Evolutionary conservation across 2,797 vertebrate species (phyloP), one percentile per base, ranked within the genome.

Genomic region (Trematomus bernacchii): DNA sequence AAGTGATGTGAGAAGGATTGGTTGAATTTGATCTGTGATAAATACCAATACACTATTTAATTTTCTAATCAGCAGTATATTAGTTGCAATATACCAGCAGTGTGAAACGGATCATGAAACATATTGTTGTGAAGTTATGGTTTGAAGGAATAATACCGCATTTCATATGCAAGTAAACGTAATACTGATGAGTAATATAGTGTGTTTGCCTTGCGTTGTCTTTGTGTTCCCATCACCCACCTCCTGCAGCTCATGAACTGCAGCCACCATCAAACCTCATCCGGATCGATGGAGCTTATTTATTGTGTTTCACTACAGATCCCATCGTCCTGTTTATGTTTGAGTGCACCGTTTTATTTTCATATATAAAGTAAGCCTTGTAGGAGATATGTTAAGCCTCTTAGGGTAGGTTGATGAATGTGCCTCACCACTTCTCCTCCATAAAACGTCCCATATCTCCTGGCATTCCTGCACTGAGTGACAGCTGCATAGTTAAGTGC

Each of bases 281-380:
- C 6, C 3, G 6, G 71, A 89, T 87, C 77, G 67, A 91, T 89
- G 61, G 37, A 42, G 52, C 42, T 89, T 84, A 79, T 88, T 86
- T 86, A 89, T 82, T 68, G 68, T 71, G 77, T 80, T 71, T 80
- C 73, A 69, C 79, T 42, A 51, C 66, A 57, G 19, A 73, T 72
- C 55, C 79, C 37, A 9, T 19, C 11, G 19, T 54, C 68, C 70
- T 71, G 59, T 60, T 79, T 51, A 46, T 46, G 52, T 75, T 48
- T 8, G 6, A 42, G 53, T 73, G 78, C 82, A 61, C 71, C 5
- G 15, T 58, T 79, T 77, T 62, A 76, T 66, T 59, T 62, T 76
- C 48, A 69, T 51, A 74, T 76, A 60, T 66, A 81, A 81, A 88
- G 64, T 55, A 66, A 85, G 85, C 64, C 74, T 77, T 9, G 1